A percentile compares a stretch with the other conserved stretches of the same genome.
These are phyloP conservation scores for Desmodus rotundus DNA, from an alignment of 2,113 vertebrate genomes.

Conservation along the genomic window DNA sequence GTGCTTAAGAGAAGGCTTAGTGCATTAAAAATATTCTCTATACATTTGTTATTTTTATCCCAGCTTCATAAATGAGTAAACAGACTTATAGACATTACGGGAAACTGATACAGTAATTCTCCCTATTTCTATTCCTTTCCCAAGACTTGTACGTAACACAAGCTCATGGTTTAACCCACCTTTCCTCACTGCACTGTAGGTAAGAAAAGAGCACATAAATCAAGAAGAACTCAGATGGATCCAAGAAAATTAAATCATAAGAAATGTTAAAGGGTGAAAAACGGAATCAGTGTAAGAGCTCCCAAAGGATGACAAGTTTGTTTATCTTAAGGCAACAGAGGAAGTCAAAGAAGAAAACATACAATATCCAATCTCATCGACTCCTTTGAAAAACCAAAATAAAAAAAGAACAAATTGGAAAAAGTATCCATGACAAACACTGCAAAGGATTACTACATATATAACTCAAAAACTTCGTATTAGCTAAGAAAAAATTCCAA, in stretches of 20 bases:
- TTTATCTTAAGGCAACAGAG: not conserved
- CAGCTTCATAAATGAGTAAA: slow-evolving; percentile 47
- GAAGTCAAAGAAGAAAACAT: not conserved
- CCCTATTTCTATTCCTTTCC: not conserved
- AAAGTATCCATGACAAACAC: not conserved
- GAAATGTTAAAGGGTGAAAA: not conserved
- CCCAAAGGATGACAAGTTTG: not conserved
- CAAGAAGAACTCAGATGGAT: not conserved
- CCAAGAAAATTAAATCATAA: not conserved
- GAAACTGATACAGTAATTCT: slow-evolving; percentile 7
- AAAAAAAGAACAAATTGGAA: not conserved
- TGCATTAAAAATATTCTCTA: slow-evolving; percentile 39
- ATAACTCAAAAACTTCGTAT: not conserved
- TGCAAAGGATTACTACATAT: not conserved
- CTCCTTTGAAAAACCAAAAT: not conserved
- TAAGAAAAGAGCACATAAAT: not conserved
- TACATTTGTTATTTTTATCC: slow-evolving; percentile 58
- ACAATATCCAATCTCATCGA: not conserved
- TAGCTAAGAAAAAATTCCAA: not conserved
- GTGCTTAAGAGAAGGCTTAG: slow-evolving; percentile 55
- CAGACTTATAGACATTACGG: slow-evolving; percentile 1
- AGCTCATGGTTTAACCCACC: not conserved
- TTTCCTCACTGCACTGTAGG: not conserved
- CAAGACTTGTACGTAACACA: not conserved
- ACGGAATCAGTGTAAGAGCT: not conserved